Conservation (phyloP, 2,888 invertebrate species). For the Lasioglossum calceatum region DNA sequence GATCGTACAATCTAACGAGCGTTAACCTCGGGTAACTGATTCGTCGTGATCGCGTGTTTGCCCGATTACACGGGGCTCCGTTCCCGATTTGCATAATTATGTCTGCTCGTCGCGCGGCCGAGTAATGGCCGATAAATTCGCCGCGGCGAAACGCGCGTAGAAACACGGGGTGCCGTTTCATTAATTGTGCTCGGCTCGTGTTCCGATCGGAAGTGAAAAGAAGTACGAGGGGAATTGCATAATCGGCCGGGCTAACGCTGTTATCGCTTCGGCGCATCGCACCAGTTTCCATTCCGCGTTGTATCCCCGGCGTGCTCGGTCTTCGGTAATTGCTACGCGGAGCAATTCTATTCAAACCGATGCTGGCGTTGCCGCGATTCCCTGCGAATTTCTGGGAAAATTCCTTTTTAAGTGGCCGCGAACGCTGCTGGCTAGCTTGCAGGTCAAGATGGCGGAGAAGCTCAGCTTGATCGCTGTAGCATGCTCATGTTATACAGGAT, state of each 20-base stretch:
- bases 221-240: slow-evolving; percentile 38
- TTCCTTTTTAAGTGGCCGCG: not conserved
- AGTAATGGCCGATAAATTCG: slow-evolving; percentile 55
- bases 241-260: slow-evolving; percentile 43
- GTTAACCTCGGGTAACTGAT: slow-evolving; percentile 65
- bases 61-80: slow-evolving; percentile 64
- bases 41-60: slow-evolving; percentile 67
- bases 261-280: slow-evolving; percentile 19
- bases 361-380: not conserved
- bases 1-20: slow-evolving; percentile 66
- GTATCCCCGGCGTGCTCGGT: not conserved
- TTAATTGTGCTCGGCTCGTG: slow-evolving; percentile 48
- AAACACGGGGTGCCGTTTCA: slow-evolving; percentile 39
- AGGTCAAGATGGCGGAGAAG: not conserved
- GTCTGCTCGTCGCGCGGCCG: slow-evolving; percentile 59
- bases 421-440: not conserved
- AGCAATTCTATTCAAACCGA: not conserved
- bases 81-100: slow-evolving; percentile 70
- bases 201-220: slow-evolving; percentile 32
- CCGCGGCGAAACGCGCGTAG: slow-evolving; percentile 39
- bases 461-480: not conserved
- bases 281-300: not conserved
- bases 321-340: not conserved
- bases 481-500: no score
- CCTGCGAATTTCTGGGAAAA: not conserved